A percentile compares a stretch with the other conserved stretches of the same genome.
phyloP scores from a whole-genome alignment of 2,113 vertebrate species.

The Myocastor coypus region DNA sequence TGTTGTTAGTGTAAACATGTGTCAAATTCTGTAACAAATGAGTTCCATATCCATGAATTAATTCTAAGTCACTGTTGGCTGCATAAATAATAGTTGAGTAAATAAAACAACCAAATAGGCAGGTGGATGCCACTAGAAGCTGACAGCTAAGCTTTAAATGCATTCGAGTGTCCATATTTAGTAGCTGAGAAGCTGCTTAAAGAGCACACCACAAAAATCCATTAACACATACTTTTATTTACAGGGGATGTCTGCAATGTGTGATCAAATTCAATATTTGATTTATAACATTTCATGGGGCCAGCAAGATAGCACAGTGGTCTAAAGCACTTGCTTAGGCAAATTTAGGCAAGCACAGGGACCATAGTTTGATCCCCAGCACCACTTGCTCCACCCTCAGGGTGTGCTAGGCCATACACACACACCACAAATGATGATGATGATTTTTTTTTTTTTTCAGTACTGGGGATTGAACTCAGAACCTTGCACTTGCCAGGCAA shows the following conservation, averaged over 20 bases:
- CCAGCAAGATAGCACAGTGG: too few species aligned
- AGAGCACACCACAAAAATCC: slow-evolving; percentile 72
- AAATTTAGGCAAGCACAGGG: too few species aligned
- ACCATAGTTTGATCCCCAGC: too few species aligned
- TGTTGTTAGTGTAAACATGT: slow-evolving; percentile 47
- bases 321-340: too few species aligned
- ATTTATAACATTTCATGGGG: slow-evolving; percentile 8
- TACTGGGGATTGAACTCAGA: too few species aligned
- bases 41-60: slow-evolving; percentile 43
- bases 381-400: too few species aligned
- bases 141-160: slow-evolving; percentile 37
- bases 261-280: slow-evolving; percentile 63
- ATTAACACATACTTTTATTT: slow-evolving; percentile 65
- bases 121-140: background rate
- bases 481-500: too few species aligned
- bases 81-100: slow-evolving; percentile 26
- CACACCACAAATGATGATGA: too few species aligned
- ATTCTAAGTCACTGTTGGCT: slow-evolving; percentile 3
- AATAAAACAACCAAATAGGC: background rate
- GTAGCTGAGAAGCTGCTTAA: slow-evolving; percentile 64
- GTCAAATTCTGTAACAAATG: slow-evolving; percentile 59
- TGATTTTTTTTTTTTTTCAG: too few species aligned
- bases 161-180: slow-evolving; percentile 23
- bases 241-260: slow-evolving; percentile 71
- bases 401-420: too few species aligned